Conservation (phyloP, 2,113 vertebrate species). For the Eleginops maclovinus region DNA sequence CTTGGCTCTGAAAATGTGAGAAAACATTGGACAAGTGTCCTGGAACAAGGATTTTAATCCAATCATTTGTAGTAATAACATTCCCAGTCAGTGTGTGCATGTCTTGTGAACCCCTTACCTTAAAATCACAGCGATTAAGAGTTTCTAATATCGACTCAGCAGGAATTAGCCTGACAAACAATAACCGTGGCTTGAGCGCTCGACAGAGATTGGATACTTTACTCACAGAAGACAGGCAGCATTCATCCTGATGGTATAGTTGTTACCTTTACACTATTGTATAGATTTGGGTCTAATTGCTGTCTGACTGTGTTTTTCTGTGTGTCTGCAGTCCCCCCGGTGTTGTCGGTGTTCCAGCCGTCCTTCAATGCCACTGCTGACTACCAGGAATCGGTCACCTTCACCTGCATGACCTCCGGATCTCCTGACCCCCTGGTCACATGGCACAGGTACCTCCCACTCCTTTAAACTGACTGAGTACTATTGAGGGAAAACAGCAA, state of each 20-base stretch:
- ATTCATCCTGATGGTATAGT: conserved; percentile 1
- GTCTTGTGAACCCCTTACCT: neutral
- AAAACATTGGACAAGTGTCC: neutral
- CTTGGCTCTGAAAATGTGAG: neutral
- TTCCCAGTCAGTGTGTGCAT: neutral
- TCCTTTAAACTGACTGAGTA: neutral
- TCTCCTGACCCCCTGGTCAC: conserved; percentile 92
- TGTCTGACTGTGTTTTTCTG: conserved; percentile 20
- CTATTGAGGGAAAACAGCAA: neutral
- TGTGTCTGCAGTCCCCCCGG: conserved; percentile 89
- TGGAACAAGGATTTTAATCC: neutral
- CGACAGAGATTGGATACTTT: conserved; percentile 7
- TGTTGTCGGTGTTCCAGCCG: conserved; percentile 88
- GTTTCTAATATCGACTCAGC: neutral
- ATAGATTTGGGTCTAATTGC: neutral
- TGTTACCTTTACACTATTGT: conserved; percentile 4
- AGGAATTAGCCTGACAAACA: conserved; percentile 20
- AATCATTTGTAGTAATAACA: neutral
- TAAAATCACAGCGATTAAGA: neutral
- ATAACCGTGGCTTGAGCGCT: neutral
- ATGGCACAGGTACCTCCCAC: conserved; percentile 91
- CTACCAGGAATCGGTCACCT: conserved; percentile 90
- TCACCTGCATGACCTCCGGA: conserved; percentile 91
- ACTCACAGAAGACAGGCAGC: neutral
- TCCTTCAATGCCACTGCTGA: conserved; percentile 97